These are phyloP conservation scores for Pollenia amentaria DNA, from an alignment of 2,888 invertebrate genomes.

Conservation along the genomic window DNA sequence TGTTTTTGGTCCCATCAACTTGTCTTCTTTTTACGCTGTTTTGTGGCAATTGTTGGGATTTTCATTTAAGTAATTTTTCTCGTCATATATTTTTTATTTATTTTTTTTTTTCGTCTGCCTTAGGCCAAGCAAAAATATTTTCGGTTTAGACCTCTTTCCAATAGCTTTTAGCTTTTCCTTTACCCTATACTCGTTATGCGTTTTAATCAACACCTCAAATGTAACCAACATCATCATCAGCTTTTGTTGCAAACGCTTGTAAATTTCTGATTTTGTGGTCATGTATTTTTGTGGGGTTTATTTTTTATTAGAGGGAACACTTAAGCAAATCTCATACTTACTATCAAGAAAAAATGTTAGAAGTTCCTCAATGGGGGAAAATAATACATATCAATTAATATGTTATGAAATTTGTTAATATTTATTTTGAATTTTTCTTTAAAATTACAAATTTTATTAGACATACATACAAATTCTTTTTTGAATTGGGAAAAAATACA, in stretches of 20 bases:
- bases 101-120: slow-evolving; percentile 19
- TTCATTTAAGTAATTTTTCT: slow-evolving; percentile 58
- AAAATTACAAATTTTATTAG: too few relatives aligned
- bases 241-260: background rate
- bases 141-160: slow-evolving; percentile 20
- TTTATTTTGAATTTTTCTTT: too few relatives aligned
- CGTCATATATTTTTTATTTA: background rate
- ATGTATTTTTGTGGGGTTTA: background rate
- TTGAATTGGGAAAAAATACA: too few relatives aligned
- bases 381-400: too few relatives aligned
- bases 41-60: slow-evolving; percentile 31
- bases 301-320: background rate
- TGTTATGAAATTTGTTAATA: too few relatives aligned
- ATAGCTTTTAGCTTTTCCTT: slow-evolving; percentile 21
- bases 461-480: too few relatives aligned
- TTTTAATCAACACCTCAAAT: slow-evolving; percentile 43
- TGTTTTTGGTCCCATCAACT: slow-evolving; percentile 46
- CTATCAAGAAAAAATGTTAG: too few relatives aligned
- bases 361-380: too few relatives aligned
- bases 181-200: background rate
- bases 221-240: slow-evolving; percentile 1
- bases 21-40: slow-evolving; percentile 40
- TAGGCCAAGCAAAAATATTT: slow-evolving; percentile 36
- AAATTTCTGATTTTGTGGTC: slow-evolving; percentile 14
- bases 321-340: too few relatives aligned